phyloP scores from a whole-genome alignment of 2,113 vertebrate genomes.

The Pelodiscus sinensis region DNA sequence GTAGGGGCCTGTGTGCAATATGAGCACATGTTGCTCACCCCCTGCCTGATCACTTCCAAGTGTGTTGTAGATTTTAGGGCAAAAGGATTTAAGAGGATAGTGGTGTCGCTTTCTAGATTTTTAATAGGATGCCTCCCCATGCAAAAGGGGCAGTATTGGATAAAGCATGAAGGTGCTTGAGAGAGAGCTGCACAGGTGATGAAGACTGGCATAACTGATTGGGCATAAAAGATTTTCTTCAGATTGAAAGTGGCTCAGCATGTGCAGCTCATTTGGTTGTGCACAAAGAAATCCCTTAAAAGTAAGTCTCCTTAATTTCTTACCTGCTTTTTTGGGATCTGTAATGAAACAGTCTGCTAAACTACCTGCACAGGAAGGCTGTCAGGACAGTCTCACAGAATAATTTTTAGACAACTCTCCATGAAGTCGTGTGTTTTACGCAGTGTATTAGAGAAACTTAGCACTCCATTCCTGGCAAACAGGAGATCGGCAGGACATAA shows the following conservation, averaged over 20 bases:
- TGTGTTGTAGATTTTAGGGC: background rate
- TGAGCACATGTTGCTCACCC: background rate
- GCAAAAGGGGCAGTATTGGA: background rate
- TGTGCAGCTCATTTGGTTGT: background rate
- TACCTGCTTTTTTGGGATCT: background rate
- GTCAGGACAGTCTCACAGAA: conserved; percentile 1
- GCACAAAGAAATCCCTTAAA: background rate
- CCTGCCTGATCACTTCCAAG: background rate
- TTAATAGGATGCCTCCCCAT: no score
- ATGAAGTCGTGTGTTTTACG: background rate
- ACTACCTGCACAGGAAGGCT: background rate
- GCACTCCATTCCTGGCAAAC: background rate
- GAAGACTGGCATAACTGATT: background rate
- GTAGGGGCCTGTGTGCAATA: background rate
- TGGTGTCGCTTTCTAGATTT: background rate
- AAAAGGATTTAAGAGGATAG: background rate
- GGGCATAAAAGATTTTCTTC: background rate
- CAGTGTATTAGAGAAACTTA: background rate
- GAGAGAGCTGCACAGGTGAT: background rate
- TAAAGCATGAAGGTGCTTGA: background rate
- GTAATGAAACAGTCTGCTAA: background rate
- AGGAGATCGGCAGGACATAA: background rate
- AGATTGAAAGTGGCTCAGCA: background rate
- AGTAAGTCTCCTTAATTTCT: background rate
- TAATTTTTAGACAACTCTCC: background rate